These are phyloP conservation scores for Laticauda laticaudata DNA, from an alignment of 2,113 vertebrate genomes.

Conservation along the genomic window DNA sequence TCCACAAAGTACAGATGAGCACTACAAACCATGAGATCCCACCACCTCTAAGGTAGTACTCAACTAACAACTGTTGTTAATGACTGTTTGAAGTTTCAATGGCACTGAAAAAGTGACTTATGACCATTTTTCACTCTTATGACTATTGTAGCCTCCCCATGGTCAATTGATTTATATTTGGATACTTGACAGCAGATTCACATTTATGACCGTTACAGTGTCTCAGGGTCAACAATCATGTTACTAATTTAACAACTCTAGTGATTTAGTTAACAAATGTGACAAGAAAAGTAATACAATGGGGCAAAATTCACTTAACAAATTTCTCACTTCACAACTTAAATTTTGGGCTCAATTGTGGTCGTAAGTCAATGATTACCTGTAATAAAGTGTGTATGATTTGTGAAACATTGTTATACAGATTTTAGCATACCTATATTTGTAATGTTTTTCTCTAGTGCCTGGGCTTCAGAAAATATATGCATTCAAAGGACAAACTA, in stretches of 20 bases:
- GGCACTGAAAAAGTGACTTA: no score
- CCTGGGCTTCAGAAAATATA: background rate
- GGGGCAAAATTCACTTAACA: background rate
- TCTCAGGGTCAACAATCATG: background rate
- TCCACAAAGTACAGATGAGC: background rate
- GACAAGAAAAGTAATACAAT: background rate
- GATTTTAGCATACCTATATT: background rate
- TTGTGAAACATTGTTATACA: background rate
- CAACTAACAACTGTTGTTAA: background rate
- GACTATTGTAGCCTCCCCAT: background rate
- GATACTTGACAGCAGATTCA: background rate
- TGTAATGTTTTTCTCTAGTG: background rate
- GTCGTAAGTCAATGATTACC: background rate
- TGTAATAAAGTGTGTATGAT: background rate
- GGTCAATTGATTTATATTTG: background rate
- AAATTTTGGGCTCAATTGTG: background rate
- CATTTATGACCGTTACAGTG: background rate
- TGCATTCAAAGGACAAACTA: background rate
- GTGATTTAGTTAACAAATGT: background rate
- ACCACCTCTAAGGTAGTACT: background rate
- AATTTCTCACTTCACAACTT: background rate
- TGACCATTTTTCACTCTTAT: background rate
- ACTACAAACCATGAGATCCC: background rate
- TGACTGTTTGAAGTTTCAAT: background rate
- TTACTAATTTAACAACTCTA: background rate